phyloP scores from a whole-genome alignment of 1,140 invertebrate species.

The Caenorhabditis remanei region DNA sequence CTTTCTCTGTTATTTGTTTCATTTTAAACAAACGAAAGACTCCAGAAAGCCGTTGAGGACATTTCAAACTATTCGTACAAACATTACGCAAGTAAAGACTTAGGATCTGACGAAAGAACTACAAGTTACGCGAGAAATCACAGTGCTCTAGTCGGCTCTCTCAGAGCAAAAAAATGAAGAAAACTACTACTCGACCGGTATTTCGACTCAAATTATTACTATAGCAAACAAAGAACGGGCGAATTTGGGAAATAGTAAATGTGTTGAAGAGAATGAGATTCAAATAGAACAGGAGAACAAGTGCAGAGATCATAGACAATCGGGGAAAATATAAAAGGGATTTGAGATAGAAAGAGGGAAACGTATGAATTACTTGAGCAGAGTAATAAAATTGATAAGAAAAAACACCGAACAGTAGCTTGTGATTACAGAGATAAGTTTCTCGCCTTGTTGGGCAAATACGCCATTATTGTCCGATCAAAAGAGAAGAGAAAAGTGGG shows the following conservation, averaged over 20 bases:
- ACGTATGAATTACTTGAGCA: too few species aligned
- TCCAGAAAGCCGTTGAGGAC: neutral
- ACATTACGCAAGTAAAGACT: constrained; percentile 23
- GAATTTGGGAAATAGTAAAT: neutral
- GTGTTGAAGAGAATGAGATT: neutral
- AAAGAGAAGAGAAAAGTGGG: too few species aligned
- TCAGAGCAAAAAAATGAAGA: neutral
- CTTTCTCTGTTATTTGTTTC: neutral
- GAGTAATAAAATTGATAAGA: too few species aligned
- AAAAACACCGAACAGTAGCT: too few species aligned
- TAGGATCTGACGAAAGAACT: neutral
- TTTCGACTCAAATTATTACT: constrained; percentile 6
- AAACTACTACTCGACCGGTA: neutral
- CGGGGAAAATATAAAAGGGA: neutral
- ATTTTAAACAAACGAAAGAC: neutral
- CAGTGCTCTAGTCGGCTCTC: neutral
- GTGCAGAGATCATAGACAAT: neutral
- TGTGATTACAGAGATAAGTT: too few species aligned
- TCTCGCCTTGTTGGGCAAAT: too few species aligned
- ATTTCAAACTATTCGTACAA: constrained; percentile 31
- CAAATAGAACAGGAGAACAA: neutral
- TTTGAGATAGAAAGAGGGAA: too few species aligned
- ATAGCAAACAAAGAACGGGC: neutral
- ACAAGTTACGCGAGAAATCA: constrained; percentile 9
- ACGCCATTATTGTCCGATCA: too few species aligned